These are phyloP conservation scores for Oreochromis aureus DNA, from an alignment of 2,113 vertebrate species.

Conservation along the genomic window DNA sequence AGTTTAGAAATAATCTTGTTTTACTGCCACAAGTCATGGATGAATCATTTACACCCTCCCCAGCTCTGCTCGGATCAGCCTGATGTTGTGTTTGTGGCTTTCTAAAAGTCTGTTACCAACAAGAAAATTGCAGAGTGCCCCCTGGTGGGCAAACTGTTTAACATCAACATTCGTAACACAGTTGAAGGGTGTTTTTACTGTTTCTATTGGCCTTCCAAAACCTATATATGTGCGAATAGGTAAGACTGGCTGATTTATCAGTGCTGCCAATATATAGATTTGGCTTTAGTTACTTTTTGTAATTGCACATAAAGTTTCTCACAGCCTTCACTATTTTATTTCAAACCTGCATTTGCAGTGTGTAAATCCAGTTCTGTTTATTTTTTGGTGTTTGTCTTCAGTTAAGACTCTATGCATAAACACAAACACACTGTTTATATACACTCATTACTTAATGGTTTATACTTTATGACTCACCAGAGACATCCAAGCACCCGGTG, in stretches of 20 bases:
- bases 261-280: background rate
- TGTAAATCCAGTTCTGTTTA: background rate
- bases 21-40: background rate
- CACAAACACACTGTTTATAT: background rate
- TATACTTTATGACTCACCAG: background rate
- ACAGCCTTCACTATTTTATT: background rate
- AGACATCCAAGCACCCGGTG: background rate
- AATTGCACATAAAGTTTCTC: background rate
- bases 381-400: background rate
- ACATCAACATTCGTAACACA: background rate
- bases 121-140: background rate
- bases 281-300: background rate
- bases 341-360: background rate
- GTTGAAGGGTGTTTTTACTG: background rate
- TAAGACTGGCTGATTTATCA: background rate
- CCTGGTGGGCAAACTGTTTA: background rate
- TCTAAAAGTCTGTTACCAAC: background rate
- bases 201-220: accelerated
- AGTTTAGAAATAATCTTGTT: background rate
- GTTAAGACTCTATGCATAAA: background rate
- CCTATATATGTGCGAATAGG: background rate
- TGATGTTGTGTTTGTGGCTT: background rate
- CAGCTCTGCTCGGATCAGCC: background rate
- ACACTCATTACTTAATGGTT: background rate
- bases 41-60: background rate